phyloP scores from a whole-genome alignment of 2,797 vertebrate species.

The Ctenosaura bakeri region DNA sequence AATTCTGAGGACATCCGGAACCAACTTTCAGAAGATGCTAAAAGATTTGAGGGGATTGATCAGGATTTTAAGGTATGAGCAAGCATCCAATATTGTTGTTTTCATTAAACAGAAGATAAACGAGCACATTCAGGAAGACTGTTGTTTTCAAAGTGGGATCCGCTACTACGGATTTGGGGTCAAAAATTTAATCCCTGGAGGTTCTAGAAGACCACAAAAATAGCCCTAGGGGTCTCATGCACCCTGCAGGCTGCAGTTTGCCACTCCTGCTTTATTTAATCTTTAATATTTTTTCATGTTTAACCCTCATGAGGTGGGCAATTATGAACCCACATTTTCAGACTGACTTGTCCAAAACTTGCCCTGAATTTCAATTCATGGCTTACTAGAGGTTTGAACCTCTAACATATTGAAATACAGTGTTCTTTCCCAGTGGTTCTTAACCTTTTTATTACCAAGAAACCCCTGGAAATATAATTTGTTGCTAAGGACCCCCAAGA shows the following conservation, averaged over 20 bases:
- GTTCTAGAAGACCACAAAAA: no score
- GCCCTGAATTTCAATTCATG: background rate
- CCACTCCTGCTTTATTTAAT: background rate
- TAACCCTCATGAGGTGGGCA: background rate
- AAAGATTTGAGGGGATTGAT: constrained; percentile 85
- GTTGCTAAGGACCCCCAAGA: no score
- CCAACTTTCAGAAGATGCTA: constrained; percentile 86
- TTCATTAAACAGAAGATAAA: background rate
- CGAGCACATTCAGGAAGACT: background rate
- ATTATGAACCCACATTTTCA: background rate
- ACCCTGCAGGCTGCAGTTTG: no score
- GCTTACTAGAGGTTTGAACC: background rate
- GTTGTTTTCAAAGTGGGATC: background rate
- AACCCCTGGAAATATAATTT: no score
- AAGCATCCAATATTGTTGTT: background rate
- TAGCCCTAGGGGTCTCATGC: no score
- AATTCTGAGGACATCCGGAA: constrained; percentile 88
- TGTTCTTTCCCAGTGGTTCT: no score
- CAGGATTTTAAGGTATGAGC: constrained; percentile 82
- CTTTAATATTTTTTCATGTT: background rate
- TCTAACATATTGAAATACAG: background rate
- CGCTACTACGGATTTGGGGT: no score
- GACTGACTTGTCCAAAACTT: background rate
- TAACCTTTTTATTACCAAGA: no score
- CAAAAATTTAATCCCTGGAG: no score